These are phyloP conservation scores for Caenorhabditis panamensis DNA, from an alignment of 2,888 invertebrate species.

Conservation along the genomic window DNA sequence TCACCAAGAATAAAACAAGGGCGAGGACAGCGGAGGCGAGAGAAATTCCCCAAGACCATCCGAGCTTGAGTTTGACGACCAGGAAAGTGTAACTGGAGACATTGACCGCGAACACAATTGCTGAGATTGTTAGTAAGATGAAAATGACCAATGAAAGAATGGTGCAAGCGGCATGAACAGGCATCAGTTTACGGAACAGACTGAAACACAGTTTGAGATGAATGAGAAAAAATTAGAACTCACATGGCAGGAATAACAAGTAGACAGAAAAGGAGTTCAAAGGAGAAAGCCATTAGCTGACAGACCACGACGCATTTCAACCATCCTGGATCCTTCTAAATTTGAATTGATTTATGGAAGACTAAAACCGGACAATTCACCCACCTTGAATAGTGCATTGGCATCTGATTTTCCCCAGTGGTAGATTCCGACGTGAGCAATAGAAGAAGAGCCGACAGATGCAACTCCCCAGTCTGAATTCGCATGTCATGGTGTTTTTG, in stretches of 20 bases:
- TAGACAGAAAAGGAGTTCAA: conserved; percentile 52
- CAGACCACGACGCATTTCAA: conserved; percentile 60
- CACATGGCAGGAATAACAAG: conserved; percentile 54
- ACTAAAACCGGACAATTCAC: not conserved
- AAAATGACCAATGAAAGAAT: conserved; percentile 50
- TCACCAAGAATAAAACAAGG: conserved; percentile 34
- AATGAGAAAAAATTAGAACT: no score
- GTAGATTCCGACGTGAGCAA: conserved; percentile 54
- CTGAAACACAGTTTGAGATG: no score
- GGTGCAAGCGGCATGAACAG: conserved; percentile 44
- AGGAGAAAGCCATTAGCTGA: conserved; percentile 55
- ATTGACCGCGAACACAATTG: conserved; percentile 42
- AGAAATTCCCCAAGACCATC: conserved; percentile 60
- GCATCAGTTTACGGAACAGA: conserved; percentile 54
- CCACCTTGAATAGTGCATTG: conserved; percentile 20
- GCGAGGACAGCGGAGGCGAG: conserved; percentile 47
- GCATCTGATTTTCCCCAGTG: conserved; percentile 51
- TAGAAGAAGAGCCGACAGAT: not conserved
- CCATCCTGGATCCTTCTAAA: conserved; percentile 55
- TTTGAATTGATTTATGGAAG: not conserved
- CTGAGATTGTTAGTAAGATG: conserved; percentile 44
- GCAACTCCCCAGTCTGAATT: conserved; percentile 53
- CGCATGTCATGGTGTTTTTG: no score
- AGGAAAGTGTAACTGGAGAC: not conserved
- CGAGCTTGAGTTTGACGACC: conserved; percentile 38